Evolutionary conservation across 2,888 invertebrate species (phyloP).

Genomic region (Lobophora halterata): DNA sequence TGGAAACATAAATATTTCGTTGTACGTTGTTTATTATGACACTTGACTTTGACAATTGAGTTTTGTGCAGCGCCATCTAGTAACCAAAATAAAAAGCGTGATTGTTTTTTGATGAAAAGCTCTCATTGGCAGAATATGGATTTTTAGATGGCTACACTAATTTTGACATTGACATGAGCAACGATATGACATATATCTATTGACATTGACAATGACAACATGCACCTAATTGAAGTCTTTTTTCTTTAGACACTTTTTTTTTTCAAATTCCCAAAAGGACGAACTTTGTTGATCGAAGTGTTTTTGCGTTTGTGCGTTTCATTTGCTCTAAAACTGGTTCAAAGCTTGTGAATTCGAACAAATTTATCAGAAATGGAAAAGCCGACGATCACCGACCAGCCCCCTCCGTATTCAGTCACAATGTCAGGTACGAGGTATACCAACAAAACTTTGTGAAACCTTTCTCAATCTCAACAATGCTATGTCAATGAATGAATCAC

Average conservation of each 20-base stretch:
- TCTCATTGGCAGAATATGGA: no score
- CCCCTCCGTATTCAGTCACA: constrained; percentile 77
- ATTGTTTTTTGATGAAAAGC: no score
- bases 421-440: constrained; percentile 48
- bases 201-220: neutral
- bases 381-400: constrained; percentile 63
- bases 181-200: constrained; percentile 2
- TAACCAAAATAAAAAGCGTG: no score
- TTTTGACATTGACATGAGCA: neutral
- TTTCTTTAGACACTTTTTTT: no score
- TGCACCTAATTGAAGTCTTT: constrained; percentile 27
- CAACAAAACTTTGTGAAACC: constrained; percentile 38
- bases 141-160: no score
- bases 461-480: constrained; percentile 30
- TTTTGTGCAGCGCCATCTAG: no score
- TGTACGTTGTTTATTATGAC: no score
- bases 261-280: no score
- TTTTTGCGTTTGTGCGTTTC: constrained; percentile 29
- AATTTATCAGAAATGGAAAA: constrained; percentile 56
- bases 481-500: constrained; percentile 48
- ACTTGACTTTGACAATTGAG: no score
- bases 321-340: constrained; percentile 10
- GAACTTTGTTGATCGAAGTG: constrained; percentile 19
- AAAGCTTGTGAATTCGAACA: constrained; percentile 7
- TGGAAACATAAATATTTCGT: no score